Percentiles rank a stretch among this genome's conserved stretches.
Conservation (phyloP, 2,888 invertebrate genomes). For the Monoplex corrugatus region DNA sequence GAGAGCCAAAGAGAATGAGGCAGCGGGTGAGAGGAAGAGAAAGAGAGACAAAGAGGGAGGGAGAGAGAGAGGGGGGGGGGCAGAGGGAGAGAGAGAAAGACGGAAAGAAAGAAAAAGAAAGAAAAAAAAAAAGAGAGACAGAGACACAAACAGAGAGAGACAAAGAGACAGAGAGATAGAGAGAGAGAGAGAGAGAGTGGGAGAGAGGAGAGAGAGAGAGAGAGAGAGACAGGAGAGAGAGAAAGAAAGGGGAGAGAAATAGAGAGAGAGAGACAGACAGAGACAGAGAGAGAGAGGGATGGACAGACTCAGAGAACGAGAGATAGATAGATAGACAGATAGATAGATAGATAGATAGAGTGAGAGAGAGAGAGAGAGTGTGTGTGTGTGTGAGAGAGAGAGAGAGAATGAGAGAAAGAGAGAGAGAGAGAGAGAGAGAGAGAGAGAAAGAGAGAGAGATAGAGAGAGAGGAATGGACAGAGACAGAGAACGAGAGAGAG, state of each 20-base stretch:
- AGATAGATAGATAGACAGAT: too few species aligned
- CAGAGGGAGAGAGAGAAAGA: neutral
- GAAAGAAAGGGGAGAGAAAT: neutral
- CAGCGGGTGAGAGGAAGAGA: neutral
- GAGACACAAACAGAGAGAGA: conserved; percentile 34
- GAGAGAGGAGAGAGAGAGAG: neutral
- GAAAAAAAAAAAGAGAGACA: neutral
- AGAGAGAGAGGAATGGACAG: conserved; percentile 32
- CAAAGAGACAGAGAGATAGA: conserved; percentile 38
- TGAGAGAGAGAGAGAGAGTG: neutral
- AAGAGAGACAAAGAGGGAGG: conserved; percentile 36
- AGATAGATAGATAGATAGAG: neutral
- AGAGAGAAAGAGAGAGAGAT: conserved; percentile 35
- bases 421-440: conserved; percentile 44
- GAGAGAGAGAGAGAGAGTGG: neutral
- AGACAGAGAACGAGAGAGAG: conserved; percentile 24
- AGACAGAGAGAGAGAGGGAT: conserved; percentile 42
- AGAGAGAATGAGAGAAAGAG: conserved; percentile 7
- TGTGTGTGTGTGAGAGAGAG: too few species aligned
- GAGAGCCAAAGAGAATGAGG: neutral
- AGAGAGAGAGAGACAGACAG: conserved; percentile 41
- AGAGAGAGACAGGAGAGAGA: too few species aligned
- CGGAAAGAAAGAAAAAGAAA: neutral
- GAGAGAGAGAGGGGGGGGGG: conserved; percentile 41
- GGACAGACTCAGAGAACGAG: too few species aligned